phyloP scores from a whole-genome alignment of 1,140 invertebrate genomes.

The Mesaphorura yosii region DNA sequence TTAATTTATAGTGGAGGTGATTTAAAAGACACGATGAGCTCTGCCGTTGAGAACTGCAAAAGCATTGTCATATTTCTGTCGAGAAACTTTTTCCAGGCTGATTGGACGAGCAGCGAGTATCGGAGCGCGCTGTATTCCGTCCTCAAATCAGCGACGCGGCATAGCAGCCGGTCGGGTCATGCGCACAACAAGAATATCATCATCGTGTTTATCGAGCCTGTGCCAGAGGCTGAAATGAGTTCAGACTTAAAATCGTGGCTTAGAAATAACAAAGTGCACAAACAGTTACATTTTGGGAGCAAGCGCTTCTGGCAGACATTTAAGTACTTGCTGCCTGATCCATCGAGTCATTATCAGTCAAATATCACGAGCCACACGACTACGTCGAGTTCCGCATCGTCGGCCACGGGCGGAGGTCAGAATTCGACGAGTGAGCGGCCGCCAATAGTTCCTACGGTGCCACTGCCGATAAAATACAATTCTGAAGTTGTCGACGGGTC shows the following conservation, averaged over 20 bases:
- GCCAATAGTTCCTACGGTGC: constrained; percentile 7
- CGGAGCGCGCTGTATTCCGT: constrained; percentile 74
- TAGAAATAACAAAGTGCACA: constrained; percentile 10
- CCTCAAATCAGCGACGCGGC: constrained; percentile 45
- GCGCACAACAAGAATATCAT: constrained; percentile 6
- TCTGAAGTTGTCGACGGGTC: constrained; percentile 5
- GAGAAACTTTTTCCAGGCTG: constrained; percentile 71
- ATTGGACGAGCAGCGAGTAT: constrained; percentile 76
- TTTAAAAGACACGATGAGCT: constrained; percentile 20
- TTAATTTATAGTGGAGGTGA: constrained; percentile 23
- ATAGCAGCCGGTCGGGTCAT: background rate
- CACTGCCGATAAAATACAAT: background rate
- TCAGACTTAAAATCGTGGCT: constrained; percentile 21
- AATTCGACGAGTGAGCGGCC: too few species aligned
- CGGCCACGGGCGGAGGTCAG: constrained; percentile 15
- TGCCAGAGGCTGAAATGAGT: constrained; percentile 15
- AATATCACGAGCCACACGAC: constrained; percentile 30
- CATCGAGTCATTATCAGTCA: constrained; percentile 24
- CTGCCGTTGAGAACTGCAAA: constrained; percentile 24
- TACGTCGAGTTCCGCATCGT: constrained; percentile 19
- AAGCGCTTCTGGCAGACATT: constrained; percentile 22
- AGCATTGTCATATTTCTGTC: constrained; percentile 68
- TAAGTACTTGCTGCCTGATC: constrained; percentile 23
- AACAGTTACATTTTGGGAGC: constrained; percentile 11
- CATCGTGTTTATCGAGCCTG: constrained; percentile 22